Conservation (phyloP, 2,113 vertebrate species). For the Neodon shergylaensis region DNA sequence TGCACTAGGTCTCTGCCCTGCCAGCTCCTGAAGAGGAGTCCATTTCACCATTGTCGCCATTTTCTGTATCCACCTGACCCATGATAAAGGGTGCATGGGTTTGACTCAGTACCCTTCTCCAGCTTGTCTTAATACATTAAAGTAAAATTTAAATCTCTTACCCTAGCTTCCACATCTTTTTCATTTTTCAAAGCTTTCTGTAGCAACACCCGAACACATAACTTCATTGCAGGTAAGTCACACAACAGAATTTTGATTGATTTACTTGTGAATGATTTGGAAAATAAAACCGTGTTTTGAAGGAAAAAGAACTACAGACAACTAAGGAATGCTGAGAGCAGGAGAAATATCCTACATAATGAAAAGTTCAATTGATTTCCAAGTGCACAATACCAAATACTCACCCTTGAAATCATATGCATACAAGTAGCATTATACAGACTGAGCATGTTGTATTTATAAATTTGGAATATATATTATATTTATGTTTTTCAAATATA, state of each 20-base stretch:
- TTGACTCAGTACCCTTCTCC: conserved; percentile 6
- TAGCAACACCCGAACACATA: conserved; percentile 55
- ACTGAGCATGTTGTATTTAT: too few species aligned
- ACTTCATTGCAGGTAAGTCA: conserved; percentile 46
- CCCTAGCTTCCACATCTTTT: conserved; percentile 26
- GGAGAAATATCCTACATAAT: background rate
- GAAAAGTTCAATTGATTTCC: background rate
- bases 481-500: background rate
- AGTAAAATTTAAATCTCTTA: conserved; percentile 54
- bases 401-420: background rate
- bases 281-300: background rate
- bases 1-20: background rate
- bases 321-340: background rate
- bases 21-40: background rate
- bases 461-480: too few species aligned
- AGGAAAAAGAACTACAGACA: background rate
- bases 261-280: conserved; percentile 2
- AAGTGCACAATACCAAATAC: background rate
- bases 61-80: conserved; percentile 1
- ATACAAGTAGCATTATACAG: background rate
- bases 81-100: conserved; percentile 43
- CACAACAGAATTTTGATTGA: conserved; percentile 9
- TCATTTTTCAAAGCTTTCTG: conserved; percentile 59
- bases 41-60: background rate
- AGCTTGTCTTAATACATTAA: conserved; percentile 40